phyloP scores from a whole-genome alignment of 2,113 vertebrate species.

The Lethenteron reissneri region DNA sequence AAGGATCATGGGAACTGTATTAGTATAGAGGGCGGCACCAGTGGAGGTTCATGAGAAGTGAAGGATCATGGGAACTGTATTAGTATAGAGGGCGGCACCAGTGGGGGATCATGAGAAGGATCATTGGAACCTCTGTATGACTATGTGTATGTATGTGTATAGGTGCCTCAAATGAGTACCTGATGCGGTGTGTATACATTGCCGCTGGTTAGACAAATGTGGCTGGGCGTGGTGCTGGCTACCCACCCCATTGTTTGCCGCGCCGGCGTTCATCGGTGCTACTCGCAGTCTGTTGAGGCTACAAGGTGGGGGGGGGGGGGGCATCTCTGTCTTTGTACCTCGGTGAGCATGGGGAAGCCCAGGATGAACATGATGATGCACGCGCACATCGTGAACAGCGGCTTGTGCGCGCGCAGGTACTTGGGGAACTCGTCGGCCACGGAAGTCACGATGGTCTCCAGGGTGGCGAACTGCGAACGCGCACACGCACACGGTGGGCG shows the following conservation, averaged over 20 bases:
- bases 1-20: too few species aligned
- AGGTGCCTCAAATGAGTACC: not conserved
- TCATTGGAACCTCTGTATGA: not conserved
- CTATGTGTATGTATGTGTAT: not conserved
- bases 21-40: too few species aligned
- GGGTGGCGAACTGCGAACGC: constrained; percentile 62
- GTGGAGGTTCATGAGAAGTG: too few species aligned
- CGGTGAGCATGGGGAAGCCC: constrained; percentile 95
- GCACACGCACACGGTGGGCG: too few species aligned
- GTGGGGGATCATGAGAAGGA: too few species aligned
- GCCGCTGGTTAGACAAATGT: too few species aligned
- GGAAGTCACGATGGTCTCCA: constrained; percentile 90
- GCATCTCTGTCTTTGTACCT: constrained; percentile 28
- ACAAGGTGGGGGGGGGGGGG: not conserved
- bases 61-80: too few species aligned
- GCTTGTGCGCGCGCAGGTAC: constrained; percentile 72
- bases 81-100: too few species aligned
- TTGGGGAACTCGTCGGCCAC: constrained; percentile 87
- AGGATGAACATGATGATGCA: constrained; percentile 67
- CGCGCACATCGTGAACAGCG: constrained; percentile 62
- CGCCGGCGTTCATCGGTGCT: not conserved
- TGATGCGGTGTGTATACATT: too few species aligned
- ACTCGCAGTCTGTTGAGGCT: not conserved
- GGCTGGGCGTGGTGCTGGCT: too few species aligned
- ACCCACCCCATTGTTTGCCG: too few species aligned